Base-by-base conservation (phyloP, 2,113 vertebrate species). In the Pelecanoides urinatrix region DNA sequence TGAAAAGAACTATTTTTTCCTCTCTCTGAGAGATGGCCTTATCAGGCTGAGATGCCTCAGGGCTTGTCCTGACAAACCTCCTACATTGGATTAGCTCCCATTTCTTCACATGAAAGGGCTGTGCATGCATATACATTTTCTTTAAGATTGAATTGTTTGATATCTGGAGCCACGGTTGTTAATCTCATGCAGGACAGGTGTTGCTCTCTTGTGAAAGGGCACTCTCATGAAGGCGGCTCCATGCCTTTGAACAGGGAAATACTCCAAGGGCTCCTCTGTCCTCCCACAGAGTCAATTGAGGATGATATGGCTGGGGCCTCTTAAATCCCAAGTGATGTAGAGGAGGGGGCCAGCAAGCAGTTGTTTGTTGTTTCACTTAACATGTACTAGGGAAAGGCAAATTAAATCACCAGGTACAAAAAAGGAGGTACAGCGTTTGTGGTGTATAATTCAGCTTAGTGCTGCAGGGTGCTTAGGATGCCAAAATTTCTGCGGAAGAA, bases 51-150 rank as follows among this genome's bases (percentile, higher is more conserved):
- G 75, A 70, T 91, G 93, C 95, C 95, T 92, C 55, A 32, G 89
- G 88, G 92, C 90, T 90, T 50, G 42, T 90, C 82, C 88, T 61
- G 32, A 3, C 75, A 88, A 94, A 93, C 82, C 81, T 92, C 95
- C 92, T 95, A 67, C 55, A 59, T 71, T 93, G 74, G 85, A 95
- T 96, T 95, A 94, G n/a, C 67, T 92, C 82, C 52, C 18, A 3
- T 90, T 95, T 92, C 67, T 66, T 63, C 71, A 83, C 72, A 52
- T 88, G 59, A 94, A 96, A 83, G 78, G 62, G 63, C 50, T 82
- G 62, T 95, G 75, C 50, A n/a, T n/a, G 32, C 1, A 1, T 86
- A 17, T 62, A 32, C 9, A 2, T 90, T 79, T 95, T 86, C 70
- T 92, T 93, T 86, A 66, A 86, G 91, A 83, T 47, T 32, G 74